phyloP scores from a whole-genome alignment of 2,888 invertebrate species.

The Synanthedon formicaeformis region DNA sequence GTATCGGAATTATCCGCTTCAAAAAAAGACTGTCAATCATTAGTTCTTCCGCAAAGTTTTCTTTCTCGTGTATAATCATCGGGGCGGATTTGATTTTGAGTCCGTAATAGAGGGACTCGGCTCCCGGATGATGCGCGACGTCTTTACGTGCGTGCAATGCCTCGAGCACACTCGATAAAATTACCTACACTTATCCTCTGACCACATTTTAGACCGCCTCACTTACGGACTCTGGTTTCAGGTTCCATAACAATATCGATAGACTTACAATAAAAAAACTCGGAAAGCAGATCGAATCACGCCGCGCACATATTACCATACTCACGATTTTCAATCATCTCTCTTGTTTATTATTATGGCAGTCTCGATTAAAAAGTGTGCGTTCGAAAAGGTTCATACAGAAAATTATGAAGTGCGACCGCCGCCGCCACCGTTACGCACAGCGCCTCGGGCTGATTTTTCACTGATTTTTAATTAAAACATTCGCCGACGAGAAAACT shows the following conservation, averaged over 20 bases:
- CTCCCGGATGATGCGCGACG: conserved; percentile 39
- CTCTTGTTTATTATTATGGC: not conserved
- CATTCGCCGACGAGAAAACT: conserved; percentile 32
- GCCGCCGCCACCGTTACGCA: conserved; percentile 15
- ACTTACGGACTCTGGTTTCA: conserved; percentile 21
- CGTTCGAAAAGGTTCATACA: conserved; percentile 9
- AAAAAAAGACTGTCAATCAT: conserved; percentile 29
- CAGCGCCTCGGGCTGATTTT: conserved; percentile 16
- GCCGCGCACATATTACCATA: not conserved
- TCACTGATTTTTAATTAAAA: conserved; percentile 45
- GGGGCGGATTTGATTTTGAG: not conserved
- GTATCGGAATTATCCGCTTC: conserved; percentile 36
- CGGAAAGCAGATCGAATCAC: not conserved
- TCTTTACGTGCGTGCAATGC: conserved; percentile 56
- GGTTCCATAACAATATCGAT: not conserved
- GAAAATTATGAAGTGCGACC: conserved; percentile 23
- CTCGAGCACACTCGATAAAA: conserved; percentile 55
- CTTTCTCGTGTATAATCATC: not conserved
- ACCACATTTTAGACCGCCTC: conserved; percentile 38
- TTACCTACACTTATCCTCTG: conserved; percentile 55
- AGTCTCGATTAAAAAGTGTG: not conserved
- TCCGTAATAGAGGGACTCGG: conserved; percentile 7
- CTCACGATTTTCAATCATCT: not conserved
- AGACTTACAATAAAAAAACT: not conserved
- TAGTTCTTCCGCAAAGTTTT: conserved; percentile 3